Evolutionary conservation across 1,140 invertebrate species (phyloP).

Genomic region (Lutraria rhynchaena): DNA sequence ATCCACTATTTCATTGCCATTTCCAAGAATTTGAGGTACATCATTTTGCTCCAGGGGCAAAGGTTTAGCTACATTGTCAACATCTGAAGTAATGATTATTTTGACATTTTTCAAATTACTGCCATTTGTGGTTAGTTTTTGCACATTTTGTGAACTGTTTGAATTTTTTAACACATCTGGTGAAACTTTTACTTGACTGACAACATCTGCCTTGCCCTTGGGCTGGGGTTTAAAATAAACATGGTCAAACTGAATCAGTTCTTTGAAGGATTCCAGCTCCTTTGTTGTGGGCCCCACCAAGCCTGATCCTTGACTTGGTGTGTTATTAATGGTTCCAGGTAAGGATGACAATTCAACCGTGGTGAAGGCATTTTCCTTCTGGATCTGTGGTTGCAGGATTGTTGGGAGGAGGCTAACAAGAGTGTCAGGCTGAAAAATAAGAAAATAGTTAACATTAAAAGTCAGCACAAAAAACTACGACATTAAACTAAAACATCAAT

Average conservation of each 20-base stretch:
- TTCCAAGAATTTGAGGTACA: not conserved
- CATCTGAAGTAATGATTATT: conserved; percentile 20
- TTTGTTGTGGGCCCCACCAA: conserved; percentile 82
- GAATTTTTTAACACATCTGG: conserved; percentile 16
- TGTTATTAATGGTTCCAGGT: conserved; percentile 26
- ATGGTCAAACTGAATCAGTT: conserved; percentile 82
- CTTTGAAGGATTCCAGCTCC: conserved; percentile 82
- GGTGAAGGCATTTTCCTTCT: conserved; percentile 11
- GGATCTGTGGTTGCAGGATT: not conserved
- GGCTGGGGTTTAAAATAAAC: conserved; percentile 78
- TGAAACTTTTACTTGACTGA: conserved; percentile 29
- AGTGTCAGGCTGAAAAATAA: conserved; percentile 72
- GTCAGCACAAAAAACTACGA: too few relatives aligned
- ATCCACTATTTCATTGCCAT: not conserved
- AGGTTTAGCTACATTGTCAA: conserved; percentile 2
- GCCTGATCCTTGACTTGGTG: conserved; percentile 44
- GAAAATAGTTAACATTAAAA: not conserved
- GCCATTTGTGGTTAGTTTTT: conserved; percentile 34
- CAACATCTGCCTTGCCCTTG: conserved; percentile 31
- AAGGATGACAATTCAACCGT: conserved; percentile 43
- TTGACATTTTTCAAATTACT: conserved; percentile 41
- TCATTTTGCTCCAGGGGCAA: not conserved
- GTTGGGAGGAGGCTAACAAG: conserved; percentile 50
- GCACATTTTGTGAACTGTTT: conserved; percentile 7
- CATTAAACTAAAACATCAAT: too few relatives aligned